Evolutionary conservation across 2,888 invertebrate genomes (phyloP).

Genomic region (Smittia sp.): DNA sequence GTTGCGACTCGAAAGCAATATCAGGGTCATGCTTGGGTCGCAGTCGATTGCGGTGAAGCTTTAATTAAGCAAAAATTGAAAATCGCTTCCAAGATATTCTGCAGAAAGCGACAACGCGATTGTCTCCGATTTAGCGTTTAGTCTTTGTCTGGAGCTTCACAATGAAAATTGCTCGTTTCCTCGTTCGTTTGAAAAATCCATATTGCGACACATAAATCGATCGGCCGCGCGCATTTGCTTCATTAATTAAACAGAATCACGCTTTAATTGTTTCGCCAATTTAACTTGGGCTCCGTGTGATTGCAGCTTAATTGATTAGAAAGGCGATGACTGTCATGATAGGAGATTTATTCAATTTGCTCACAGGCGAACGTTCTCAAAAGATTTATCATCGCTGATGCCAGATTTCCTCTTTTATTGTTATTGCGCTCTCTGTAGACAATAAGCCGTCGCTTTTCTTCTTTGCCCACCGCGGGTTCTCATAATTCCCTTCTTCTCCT

Average conservation of each 20-base stretch:
- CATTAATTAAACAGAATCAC: constrained; percentile 13
- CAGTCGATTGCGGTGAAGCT: neutral
- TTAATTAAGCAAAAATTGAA: constrained; percentile 34
- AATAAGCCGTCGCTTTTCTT: neutral
- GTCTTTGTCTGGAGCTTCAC: neutral
- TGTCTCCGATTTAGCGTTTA: neutral
- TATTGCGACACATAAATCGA: neutral
- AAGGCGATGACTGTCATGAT: constrained; percentile 1
- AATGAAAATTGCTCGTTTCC: constrained; percentile 12
- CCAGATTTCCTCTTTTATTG: constrained; percentile 18
- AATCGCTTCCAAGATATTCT: neutral
- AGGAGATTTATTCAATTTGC: neutral
- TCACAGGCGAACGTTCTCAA: neutral
- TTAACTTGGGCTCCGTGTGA: neutral
- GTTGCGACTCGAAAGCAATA: neutral
- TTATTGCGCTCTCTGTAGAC: neutral
- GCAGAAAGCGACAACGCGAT: neutral
- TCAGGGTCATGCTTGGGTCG: constrained; percentile 14
- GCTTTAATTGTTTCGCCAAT: constrained; percentile 3
- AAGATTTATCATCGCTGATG: constrained; percentile 1
- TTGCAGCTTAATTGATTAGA: constrained; percentile 23
- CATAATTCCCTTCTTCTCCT: neutral
- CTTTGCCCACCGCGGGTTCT: neutral
- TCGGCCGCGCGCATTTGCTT: neutral
- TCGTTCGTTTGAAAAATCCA: neutral